Evolutionary conservation across 1,140 invertebrate species (phyloP).

Genomic region (Leptonema lineaticorne): DNA sequence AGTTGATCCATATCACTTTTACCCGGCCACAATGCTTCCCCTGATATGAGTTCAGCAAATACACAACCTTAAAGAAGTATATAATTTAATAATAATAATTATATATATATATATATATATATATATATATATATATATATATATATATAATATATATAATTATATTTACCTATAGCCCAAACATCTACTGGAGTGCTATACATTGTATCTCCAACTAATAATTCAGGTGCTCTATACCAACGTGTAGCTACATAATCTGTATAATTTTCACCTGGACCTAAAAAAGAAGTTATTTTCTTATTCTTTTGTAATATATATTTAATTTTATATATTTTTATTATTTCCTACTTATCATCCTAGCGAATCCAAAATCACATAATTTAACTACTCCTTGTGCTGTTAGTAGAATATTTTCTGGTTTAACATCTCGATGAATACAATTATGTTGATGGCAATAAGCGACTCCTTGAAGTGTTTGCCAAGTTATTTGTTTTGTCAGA

Average conservation of each 20-base stretch:
- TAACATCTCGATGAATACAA: constrained; percentile 96
- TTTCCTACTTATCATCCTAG: constrained; percentile 88
- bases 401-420: constrained; percentile 98
- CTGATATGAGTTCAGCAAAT: constrained; percentile 91
- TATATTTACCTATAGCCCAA: constrained; percentile 80
- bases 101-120: not conserved
- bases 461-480: constrained; percentile 93
- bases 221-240: constrained; percentile 96
- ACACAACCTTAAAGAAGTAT: constrained; percentile 72
- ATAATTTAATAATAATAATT: not conserved
- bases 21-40: constrained; percentile 96
- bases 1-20: constrained; percentile 98
- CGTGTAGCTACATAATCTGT: constrained; percentile 99
- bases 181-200: constrained; percentile 97
- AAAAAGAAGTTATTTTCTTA: too few relatives aligned
- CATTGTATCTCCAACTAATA: constrained; percentile 95
- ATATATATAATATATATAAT: not conserved
- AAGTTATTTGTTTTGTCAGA: constrained; percentile 88
- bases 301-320: not conserved
- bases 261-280: constrained; percentile 92
- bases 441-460: constrained; percentile 96
- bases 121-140: not conserved
- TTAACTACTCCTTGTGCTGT: constrained; percentile 93
- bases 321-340: not conserved
- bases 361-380: constrained; percentile 98